Evolutionary conservation across 1,140 invertebrate species (phyloP).

Genomic region (Semibalanus balanoides): DNA sequence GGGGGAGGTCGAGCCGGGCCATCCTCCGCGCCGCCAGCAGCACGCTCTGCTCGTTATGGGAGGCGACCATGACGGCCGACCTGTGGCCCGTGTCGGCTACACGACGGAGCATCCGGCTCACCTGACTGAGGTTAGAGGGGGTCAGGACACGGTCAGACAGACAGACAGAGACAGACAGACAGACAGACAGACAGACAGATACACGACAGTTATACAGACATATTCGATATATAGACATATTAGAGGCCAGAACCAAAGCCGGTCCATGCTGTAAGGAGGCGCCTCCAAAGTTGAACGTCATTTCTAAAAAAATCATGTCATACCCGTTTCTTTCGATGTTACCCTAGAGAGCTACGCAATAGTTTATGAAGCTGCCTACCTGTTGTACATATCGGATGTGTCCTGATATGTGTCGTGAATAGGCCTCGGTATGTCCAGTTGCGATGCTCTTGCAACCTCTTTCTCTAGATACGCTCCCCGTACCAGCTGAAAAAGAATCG

Average conservation of each 20-base stretch:
- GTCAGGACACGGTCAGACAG: conserved; percentile 16
- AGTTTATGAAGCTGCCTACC: too few relatives aligned
- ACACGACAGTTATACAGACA: too few relatives aligned
- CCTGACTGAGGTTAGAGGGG: conserved; percentile 13
- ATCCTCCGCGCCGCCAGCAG: conserved; percentile 21
- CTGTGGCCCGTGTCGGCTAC: not conserved
- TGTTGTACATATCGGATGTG: conserved; percentile 25
- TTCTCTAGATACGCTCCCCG: conserved; percentile 34
- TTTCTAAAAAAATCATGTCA: too few relatives aligned
- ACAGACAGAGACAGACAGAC: too few relatives aligned
- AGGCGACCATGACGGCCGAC: conserved; percentile 26
- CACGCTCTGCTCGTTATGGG: conserved; percentile 30
- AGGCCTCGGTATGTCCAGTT: conserved; percentile 20
- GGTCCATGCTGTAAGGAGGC: too few relatives aligned
- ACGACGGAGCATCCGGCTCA: conserved; percentile 17
- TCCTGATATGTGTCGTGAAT: conserved; percentile 25
- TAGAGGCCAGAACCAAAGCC: too few relatives aligned
- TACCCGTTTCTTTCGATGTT: too few relatives aligned
- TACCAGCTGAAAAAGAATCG: conserved; percentile 21
- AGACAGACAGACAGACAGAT: too few relatives aligned
- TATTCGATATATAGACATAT: too few relatives aligned
- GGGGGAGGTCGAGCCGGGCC: conserved; percentile 15
- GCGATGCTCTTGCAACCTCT: conserved; percentile 22
- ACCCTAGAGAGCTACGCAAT: too few relatives aligned
- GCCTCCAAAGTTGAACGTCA: too few relatives aligned